These are phyloP conservation scores for Apamea epomidion DNA, from an alignment of 2,888 invertebrate species.

Conservation along the genomic window DNA sequence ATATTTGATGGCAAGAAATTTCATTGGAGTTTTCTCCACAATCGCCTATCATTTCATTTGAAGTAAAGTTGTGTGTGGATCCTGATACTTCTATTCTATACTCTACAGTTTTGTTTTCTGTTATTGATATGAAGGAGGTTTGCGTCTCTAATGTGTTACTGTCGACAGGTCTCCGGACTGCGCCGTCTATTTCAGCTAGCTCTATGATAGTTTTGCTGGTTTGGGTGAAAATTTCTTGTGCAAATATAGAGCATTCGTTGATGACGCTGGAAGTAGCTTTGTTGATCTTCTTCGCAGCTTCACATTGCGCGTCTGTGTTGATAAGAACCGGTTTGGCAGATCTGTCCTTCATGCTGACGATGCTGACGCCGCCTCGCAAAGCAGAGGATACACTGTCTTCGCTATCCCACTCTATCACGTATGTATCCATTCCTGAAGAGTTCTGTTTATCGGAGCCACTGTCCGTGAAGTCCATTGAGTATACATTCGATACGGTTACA, in stretches of 20 bases:
- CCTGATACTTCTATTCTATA: conserved; percentile 76
- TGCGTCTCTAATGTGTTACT: conserved; percentile 82
- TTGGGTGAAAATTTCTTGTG: conserved; percentile 88
- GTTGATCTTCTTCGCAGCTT: conserved; percentile 54
- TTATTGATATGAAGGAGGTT: conserved; percentile 83
- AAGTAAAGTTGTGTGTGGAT: conserved; percentile 16
- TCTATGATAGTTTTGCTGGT: conserved; percentile 91
- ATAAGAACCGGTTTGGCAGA: conserved; percentile 43
- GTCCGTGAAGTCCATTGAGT: conserved; percentile 85
- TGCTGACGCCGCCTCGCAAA: conserved; percentile 68
- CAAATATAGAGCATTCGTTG: conserved; percentile 71
- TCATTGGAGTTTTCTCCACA: conserved; percentile 9
- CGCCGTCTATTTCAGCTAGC: conserved; percentile 81
- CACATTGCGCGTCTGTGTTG: conserved; percentile 64
- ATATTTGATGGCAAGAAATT: conserved; percentile 40
- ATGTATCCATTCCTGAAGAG: conserved; percentile 85
- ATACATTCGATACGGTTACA: conserved; percentile 81
- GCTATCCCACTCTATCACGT: conserved; percentile 82
- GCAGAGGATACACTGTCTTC: conserved; percentile 80
- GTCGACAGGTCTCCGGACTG: conserved; percentile 54
- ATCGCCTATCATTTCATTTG: conserved; percentile 16
- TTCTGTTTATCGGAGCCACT: conserved; percentile 82
- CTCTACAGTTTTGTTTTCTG: conserved; percentile 79
- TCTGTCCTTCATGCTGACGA: conserved; percentile 67
- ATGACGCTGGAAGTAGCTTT: conserved; percentile 67